Conservation (phyloP, 2,797 vertebrate species). For the Psittacula derbiana region DNA sequence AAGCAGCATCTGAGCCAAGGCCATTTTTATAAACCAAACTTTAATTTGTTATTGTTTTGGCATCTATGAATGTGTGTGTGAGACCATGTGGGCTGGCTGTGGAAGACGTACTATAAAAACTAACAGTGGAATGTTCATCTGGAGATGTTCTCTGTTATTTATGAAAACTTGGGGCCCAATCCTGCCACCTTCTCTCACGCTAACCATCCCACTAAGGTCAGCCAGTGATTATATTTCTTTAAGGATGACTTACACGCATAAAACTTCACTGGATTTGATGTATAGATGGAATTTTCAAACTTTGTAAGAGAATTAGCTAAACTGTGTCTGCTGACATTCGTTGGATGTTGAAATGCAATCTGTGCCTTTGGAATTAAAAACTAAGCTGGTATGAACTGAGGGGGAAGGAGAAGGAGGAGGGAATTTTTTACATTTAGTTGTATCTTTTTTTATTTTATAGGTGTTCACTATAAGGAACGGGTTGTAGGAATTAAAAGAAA, state of each 20-base stretch:
- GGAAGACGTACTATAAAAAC: conserved; percentile 63
- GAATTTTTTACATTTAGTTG: neutral
- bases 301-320: neutral
- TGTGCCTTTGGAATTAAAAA: neutral
- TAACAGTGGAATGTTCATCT: conserved; percentile 66
- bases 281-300: neutral
- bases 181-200: conserved; percentile 58
- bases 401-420: too few relatives aligned
- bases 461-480: conserved; percentile 74
- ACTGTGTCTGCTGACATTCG: rapidly evolving
- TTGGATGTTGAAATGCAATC: neutral
- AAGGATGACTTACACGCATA: neutral
- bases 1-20: conserved; percentile 55
- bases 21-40: conserved; percentile 60
- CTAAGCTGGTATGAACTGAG: neutral
- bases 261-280: neutral
- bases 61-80: conserved; percentile 47
- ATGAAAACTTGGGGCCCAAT: conserved; percentile 51
- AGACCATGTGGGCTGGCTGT: conserved; percentile 67
- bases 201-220: neutral
- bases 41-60: conserved; percentile 73
- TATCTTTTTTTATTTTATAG: conserved; percentile 34
- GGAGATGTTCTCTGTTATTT: conserved; percentile 55
- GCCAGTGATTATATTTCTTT: neutral
- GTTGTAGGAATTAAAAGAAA: conserved; percentile 79